phyloP scores from a whole-genome alignment of 2,888 invertebrate species.

The Ochropleura plecta region DNA sequence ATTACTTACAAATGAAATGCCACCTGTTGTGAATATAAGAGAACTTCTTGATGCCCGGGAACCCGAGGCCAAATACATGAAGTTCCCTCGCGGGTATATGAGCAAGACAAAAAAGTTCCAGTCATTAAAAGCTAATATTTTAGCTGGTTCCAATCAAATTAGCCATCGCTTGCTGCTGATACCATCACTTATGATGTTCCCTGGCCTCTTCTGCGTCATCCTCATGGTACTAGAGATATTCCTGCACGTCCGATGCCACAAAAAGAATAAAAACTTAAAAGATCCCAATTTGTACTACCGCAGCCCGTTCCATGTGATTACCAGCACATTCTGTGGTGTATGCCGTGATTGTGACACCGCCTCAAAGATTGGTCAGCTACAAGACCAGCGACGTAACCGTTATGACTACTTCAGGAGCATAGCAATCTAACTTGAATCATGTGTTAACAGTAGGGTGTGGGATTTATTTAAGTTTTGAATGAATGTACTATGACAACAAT shows the following conservation, averaged over 20 bases:
- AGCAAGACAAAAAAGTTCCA: slow-evolving; percentile 81
- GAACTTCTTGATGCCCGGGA: slow-evolving; percentile 27
- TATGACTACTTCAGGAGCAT: slow-evolving; percentile 84
- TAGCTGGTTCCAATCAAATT: slow-evolving; percentile 81
- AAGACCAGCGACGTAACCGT: slow-evolving; percentile 90
- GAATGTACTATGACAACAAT: slow-evolving; percentile 4
- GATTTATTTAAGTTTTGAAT: slow-evolving; percentile 20
- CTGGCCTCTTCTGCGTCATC: slow-evolving; percentile 87
- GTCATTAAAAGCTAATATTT: slow-evolving; percentile 80
- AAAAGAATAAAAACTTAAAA: slow-evolving; percentile 91
- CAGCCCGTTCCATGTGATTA: slow-evolving; percentile 93
- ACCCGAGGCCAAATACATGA: slow-evolving; percentile 65
- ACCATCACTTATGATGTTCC: slow-evolving; percentile 91
- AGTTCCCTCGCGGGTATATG: slow-evolving; percentile 77
- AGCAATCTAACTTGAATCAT: slow-evolving; percentile 67
- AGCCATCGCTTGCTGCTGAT: slow-evolving; percentile 90
- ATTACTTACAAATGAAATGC: slow-evolving; percentile 53
- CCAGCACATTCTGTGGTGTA: slow-evolving; percentile 92
- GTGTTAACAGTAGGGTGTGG: slow-evolving; percentile 34
- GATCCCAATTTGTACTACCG: slow-evolving; percentile 91
- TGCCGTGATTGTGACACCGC: slow-evolving; percentile 92
- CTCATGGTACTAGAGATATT: slow-evolving; percentile 90
- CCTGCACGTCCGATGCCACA: slow-evolving; percentile 93
- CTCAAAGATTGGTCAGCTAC: slow-evolving; percentile 92
- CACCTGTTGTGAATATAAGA: slow-evolving; percentile 40